These are phyloP conservation scores for Lepisosteus osseus DNA, from an alignment of 2,113 vertebrate species.

Conservation along the genomic window DNA sequence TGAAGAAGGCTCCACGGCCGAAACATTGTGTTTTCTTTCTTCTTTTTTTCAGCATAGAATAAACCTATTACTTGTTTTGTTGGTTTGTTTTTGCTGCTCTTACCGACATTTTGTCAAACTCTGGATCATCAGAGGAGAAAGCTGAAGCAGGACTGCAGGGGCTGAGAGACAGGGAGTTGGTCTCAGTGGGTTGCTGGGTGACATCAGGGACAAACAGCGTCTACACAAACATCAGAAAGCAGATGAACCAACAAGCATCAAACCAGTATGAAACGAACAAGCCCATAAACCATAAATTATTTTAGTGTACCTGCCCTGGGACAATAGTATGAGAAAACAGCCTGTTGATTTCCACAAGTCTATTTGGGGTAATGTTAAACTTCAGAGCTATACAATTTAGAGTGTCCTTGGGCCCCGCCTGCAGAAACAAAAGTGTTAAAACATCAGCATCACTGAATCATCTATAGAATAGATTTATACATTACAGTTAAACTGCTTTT, in stretches of 20 bases:
- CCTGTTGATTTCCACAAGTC: slow-evolving; percentile 76
- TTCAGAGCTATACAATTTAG: slow-evolving; percentile 76
- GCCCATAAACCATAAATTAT: background rate
- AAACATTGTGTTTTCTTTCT: no score
- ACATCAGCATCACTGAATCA: background rate
- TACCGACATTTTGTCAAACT: slow-evolving; percentile 76
- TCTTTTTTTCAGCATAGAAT: no score
- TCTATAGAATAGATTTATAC: background rate
- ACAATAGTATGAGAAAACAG: slow-evolving; percentile 77
- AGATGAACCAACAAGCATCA: background rate
- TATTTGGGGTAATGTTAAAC: slow-evolving; percentile 78
- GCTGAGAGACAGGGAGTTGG: slow-evolving; percentile 48
- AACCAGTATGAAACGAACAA: background rate
- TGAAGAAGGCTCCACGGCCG: no score
- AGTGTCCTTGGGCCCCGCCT: slow-evolving; percentile 73
- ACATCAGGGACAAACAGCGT: slow-evolving; percentile 72
- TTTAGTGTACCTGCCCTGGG: slow-evolving; percentile 73
- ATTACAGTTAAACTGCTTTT: background rate
- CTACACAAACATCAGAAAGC: slow-evolving; percentile 40
- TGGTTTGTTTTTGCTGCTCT: slow-evolving; percentile 20
- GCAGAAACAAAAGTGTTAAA: slow-evolving; percentile 17
- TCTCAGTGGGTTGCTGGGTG: slow-evolving; percentile 32
- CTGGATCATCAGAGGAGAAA: slow-evolving; percentile 68
- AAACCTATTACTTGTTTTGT: no score
- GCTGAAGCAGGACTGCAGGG: slow-evolving; percentile 60